phyloP scores from a whole-genome alignment of 2,113 vertebrate species.

The Camarhynchus parvulus region DNA sequence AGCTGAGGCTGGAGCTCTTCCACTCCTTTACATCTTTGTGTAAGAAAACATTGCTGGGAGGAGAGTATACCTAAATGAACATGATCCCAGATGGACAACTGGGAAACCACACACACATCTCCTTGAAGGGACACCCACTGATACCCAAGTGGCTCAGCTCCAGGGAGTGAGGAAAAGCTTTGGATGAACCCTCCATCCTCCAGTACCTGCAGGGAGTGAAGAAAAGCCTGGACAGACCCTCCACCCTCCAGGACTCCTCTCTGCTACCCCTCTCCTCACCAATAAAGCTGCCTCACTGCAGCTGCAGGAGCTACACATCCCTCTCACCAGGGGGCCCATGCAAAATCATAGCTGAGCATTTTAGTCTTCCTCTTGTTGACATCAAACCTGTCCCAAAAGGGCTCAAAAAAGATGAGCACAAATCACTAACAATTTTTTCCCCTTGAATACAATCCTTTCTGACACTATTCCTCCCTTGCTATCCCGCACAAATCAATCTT shows the following conservation, averaged over 20 bases:
- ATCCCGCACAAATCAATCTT: background rate
- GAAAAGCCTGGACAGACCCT: too few relatives aligned
- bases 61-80: background rate
- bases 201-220: background rate
- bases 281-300: rapidly evolving
- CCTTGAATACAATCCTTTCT: background rate
- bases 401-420: background rate
- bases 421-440: rapidly evolving
- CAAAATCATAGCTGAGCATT: background rate
- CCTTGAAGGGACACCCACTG: background rate
- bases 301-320: background rate
- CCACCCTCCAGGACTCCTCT: background rate
- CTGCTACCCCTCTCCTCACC: background rate
- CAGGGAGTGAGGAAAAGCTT: background rate
- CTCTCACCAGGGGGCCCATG: rapidly evolving
- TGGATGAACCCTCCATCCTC: background rate
- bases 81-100: background rate
- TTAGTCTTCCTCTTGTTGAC: background rate
- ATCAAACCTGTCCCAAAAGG: background rate
- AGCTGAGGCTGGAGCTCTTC: background rate
- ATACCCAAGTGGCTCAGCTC: background rate
- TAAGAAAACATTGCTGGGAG: background rate
- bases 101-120: background rate
- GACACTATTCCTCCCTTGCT: background rate
- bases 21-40: background rate